phyloP scores from a whole-genome alignment of 2,888 invertebrate species.

The Steromphala cineraria region DNA sequence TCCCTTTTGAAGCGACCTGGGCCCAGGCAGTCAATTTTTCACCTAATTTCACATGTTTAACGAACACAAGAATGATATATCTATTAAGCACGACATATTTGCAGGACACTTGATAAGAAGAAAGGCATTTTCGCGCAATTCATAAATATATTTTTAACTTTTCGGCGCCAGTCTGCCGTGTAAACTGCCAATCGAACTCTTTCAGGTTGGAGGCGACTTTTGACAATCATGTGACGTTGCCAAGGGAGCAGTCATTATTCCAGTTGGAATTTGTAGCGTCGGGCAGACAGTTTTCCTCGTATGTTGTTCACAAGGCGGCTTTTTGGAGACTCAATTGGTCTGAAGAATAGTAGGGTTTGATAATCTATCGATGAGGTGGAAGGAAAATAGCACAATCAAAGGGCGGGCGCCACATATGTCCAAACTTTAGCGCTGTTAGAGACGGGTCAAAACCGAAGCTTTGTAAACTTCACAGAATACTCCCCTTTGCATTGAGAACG shows the following conservation, averaged over 20 bases:
- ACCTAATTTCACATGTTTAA: background rate
- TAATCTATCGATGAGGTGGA: background rate
- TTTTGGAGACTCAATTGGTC: background rate
- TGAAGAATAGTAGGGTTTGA: background rate
- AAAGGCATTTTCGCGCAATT: background rate
- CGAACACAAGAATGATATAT: background rate
- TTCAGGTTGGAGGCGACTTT: background rate
- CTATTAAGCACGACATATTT: background rate
- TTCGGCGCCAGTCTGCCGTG: background rate
- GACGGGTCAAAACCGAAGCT: background rate
- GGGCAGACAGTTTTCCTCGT: background rate
- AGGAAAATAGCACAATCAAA: background rate
- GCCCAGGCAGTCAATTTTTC: background rate
- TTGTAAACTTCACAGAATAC: background rate
- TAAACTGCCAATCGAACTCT: background rate
- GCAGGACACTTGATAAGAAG: background rate
- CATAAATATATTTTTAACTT: background rate
- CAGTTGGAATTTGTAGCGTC: background rate
- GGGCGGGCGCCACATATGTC: background rate
- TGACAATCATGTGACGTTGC: background rate
- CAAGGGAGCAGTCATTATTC: slow-evolving; percentile 1
- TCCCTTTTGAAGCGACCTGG: background rate
- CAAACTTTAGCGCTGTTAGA: background rate
- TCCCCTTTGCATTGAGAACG: background rate
- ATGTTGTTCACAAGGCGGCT: background rate